Evolutionary conservation across 2,113 vertebrate species (phyloP), one percentile per base, ranked within the genome.

Genomic region (Lagopus muta): DNA sequence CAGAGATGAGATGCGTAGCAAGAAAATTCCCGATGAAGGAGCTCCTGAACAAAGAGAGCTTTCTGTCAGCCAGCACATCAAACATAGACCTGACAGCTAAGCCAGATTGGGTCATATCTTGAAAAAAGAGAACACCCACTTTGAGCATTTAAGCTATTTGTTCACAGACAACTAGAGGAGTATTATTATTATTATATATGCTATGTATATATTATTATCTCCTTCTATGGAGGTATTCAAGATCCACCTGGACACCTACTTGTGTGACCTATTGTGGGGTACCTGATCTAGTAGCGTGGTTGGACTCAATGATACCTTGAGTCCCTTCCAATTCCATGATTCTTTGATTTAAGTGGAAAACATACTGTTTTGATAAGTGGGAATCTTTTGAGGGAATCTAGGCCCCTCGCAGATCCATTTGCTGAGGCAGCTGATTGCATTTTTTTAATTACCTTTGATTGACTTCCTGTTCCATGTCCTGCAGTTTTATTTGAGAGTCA

Each of bases 101-200:
- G 14, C 16, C 38, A 66, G 14, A 21, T 9, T 0, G 1, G 16
- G 9, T 60, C 38, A 61, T 19, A 55, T 18, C 21, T 42, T 40
- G 36, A 45, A 76, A 66, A 58, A 42, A 42, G 42, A 43, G 0
- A 0, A 34, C 4, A 66, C 7, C 3, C 2, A 10, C 8, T n/a
- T 40, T 25, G 15, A 22, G 7, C 16, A 54, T 40, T 73, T 85
- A 34, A 76, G 25, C 30, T 72, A 2, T 62, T n/a, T 83, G 14
- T 34, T 5, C 8, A 45, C 24, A 62, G 27, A 36, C 0, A 47
- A 69, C 2, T 16, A 5, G 7, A 85, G 11, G 9, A 38, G 9
- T 38, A 38, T 10, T 0, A 22, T 8, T 45, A 7, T 2, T 16
- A 10, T 47, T 3, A 25, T 61, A 22, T 34, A 21, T 4, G 25